phyloP scores from a whole-genome alignment of 2,797 vertebrate species.

The Chaetodon trifasciatus region DNA sequence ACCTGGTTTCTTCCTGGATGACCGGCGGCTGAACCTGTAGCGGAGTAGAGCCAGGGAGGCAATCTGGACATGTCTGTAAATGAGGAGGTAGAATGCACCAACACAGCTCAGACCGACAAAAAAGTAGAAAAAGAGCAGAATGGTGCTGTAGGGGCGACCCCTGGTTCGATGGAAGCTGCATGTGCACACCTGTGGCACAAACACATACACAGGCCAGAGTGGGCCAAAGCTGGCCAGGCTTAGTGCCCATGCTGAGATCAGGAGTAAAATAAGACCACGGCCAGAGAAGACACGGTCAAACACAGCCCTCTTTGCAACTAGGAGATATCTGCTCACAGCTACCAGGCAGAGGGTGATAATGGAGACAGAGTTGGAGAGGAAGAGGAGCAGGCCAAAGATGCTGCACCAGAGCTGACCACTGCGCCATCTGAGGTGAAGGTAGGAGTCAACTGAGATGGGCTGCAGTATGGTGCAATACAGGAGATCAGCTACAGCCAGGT shows the following conservation, averaged over 20 bases:
- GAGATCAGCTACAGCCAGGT: constrained; percentile 90
- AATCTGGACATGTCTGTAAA: constrained; percentile 86
- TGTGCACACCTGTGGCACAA: constrained; percentile 91
- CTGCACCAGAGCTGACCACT: constrained; percentile 85
- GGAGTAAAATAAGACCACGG: constrained; percentile 76
- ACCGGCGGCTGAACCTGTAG: constrained; percentile 84
- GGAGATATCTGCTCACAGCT: constrained; percentile 88
- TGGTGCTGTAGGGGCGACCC: constrained; percentile 89
- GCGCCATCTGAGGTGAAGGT: constrained; percentile 90
- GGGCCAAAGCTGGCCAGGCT: constrained; percentile 88
- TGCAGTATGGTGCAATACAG: constrained; percentile 91
- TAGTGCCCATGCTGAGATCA: constrained; percentile 84
- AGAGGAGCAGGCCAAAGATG: constrained; percentile 90
- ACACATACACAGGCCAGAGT: constrained; percentile 87
- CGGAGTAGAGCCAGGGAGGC: constrained; percentile 84
- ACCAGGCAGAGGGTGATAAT: constrained; percentile 92
- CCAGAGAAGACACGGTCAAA: constrained; percentile 87
- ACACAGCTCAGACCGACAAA: constrained; percentile 89
- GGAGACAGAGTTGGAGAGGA: constrained; percentile 91
- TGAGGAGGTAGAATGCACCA: constrained; percentile 90
- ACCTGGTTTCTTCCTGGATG: constrained; percentile 74
- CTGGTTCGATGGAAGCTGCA: constrained; percentile 91
- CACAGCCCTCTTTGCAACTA: constrained; percentile 85
- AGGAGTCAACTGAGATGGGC: constrained; percentile 91
- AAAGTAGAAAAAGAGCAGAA: constrained; percentile 90